phyloP scores from a whole-genome alignment of 1,140 invertebrate genomes.

The Ruditapes philippinarum region DNA sequence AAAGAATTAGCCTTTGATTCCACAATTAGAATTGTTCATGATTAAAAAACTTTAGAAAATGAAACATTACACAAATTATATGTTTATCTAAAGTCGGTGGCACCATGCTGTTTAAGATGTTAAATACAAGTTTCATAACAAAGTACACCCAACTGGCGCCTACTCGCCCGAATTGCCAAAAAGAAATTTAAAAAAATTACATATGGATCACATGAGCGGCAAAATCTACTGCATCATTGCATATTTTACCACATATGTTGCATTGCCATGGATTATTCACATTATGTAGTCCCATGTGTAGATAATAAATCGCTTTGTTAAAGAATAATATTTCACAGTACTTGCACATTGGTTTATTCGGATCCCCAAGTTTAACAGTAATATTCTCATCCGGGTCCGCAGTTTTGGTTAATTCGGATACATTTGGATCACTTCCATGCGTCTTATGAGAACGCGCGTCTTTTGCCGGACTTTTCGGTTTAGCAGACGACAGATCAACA shows the following conservation, averaged over 20 bases:
- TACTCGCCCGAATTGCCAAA: too few species aligned
- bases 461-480: not conserved
- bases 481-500: not conserved
- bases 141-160: too few species aligned
- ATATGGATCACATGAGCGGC: conserved; percentile 92
- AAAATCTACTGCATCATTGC: conserved; percentile 97
- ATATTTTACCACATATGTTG: conserved; percentile 98
- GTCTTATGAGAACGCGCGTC: not conserved
- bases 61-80: too few species aligned
- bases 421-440: not conserved
- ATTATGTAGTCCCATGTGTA: conserved; percentile 99
- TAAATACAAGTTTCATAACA: too few species aligned
- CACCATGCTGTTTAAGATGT: too few species aligned
- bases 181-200: not conserved
- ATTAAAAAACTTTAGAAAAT: too few species aligned
- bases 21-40: too few species aligned
- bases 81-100: too few species aligned
- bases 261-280: conserved; percentile 99
- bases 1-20: too few species aligned
- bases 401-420: not conserved
- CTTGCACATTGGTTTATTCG: conserved; percentile 73
- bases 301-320: conserved; percentile 97
- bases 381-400: not conserved
- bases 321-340: conserved; percentile 98
- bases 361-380: not conserved